Evolutionary conservation across 2,797 vertebrate species (phyloP).

Genomic region (Myoxocephalus aenaeus): DNA sequence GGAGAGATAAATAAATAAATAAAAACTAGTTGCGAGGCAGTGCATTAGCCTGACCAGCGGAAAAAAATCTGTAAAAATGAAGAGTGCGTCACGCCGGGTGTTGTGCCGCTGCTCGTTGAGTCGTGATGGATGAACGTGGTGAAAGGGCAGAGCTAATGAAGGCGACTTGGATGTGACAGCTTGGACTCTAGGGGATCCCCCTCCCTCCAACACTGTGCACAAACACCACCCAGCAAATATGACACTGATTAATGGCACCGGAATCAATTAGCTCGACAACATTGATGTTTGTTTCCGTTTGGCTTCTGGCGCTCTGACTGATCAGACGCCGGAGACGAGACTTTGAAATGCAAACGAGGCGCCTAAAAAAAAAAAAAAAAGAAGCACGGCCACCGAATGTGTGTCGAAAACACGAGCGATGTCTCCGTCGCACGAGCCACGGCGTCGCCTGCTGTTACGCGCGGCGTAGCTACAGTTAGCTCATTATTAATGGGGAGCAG

Average conservation of each 20-base stretch:
- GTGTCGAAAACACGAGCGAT: slow-evolving; percentile 48
- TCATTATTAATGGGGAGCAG: slow-evolving; percentile 67
- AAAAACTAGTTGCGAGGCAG: slow-evolving; percentile 16
- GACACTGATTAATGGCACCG: slow-evolving; percentile 66
- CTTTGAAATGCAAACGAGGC: slow-evolving; percentile 65
- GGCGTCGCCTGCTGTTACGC: slow-evolving; percentile 32
- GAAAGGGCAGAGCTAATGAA: slow-evolving; percentile 49
- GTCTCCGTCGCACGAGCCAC: slow-evolving; percentile 11
- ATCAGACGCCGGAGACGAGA: slow-evolving; percentile 48
- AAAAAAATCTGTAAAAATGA: neutral
- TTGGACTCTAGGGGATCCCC: slow-evolving; percentile 33
- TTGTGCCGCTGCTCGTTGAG: slow-evolving; percentile 26
- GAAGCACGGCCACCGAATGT: neutral
- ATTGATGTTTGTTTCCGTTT: slow-evolving; percentile 54
- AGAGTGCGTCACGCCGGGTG: slow-evolving; percentile 21
- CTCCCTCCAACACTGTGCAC: slow-evolving; percentile 18
- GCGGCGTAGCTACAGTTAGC: slow-evolving; percentile 45
- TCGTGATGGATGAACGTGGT: slow-evolving; percentile 43
- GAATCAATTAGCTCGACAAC: slow-evolving; percentile 62
- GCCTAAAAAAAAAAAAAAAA: neutral
- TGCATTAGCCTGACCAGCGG: slow-evolving; percentile 33
- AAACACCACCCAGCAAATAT: slow-evolving; percentile 39
- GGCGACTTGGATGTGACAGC: slow-evolving; percentile 46
- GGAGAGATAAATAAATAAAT: neutral
- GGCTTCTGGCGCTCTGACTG: slow-evolving; percentile 29